phyloP scores from a whole-genome alignment of 2,113 vertebrate genomes.

The Barnardius zonarius region DNA sequence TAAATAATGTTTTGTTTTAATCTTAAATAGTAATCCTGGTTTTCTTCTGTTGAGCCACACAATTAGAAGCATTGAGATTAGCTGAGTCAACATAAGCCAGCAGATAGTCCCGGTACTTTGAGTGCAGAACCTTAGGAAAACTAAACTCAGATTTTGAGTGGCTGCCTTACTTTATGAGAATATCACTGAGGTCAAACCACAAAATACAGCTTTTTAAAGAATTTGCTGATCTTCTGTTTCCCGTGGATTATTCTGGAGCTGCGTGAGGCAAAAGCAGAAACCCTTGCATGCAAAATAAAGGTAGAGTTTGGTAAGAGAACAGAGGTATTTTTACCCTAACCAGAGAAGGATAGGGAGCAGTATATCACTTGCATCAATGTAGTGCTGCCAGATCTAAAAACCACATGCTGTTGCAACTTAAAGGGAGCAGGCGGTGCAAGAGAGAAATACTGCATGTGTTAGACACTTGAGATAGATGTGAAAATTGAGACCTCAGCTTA shows the following conservation, averaged over 20 bases:
- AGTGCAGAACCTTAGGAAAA: not conserved
- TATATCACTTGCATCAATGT: not conserved
- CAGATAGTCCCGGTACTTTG: not conserved
- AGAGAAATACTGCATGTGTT: not conserved
- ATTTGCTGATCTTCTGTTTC: not conserved
- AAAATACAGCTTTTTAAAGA: not conserved
- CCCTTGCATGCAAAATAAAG: not conserved
- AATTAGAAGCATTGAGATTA: not conserved
- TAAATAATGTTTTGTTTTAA: not conserved
- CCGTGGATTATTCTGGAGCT: not conserved
- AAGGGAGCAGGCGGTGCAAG: not conserved
- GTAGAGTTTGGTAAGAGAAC: not conserved
- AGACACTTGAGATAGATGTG: slow-evolving; percentile 9
- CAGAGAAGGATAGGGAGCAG: not conserved
- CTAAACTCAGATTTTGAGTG: not conserved
- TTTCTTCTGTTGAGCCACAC: not conserved
- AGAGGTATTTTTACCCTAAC: not conserved
- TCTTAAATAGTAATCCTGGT: not conserved
- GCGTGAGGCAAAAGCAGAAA: not conserved
- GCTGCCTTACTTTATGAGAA: not conserved
- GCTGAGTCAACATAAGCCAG: not conserved
- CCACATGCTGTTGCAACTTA: not conserved
- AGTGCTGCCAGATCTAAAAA: not conserved
- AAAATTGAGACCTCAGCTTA: not conserved
- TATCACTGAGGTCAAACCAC: not conserved